These are phyloP conservation scores for Accipiter cooperii DNA, from an alignment of 2,113 vertebrate species.

Conservation along the genomic window DNA sequence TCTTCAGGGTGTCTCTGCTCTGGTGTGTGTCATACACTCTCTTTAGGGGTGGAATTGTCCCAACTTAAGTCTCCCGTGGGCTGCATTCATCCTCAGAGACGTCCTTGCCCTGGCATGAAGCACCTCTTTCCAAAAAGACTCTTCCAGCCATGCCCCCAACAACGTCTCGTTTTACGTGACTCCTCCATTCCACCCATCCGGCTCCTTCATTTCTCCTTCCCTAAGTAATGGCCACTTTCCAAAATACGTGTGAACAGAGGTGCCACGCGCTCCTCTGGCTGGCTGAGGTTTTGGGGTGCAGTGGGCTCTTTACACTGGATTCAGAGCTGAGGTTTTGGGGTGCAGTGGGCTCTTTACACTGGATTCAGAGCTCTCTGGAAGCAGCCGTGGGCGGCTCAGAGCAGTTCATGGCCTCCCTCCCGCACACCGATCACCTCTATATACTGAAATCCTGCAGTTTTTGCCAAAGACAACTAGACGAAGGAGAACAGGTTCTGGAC, in stretches of 20 bases:
- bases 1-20: neutral
- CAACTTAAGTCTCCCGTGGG: no score
- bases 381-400: neutral
- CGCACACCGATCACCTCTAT: neutral
- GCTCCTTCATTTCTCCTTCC: neutral
- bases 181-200: neutral
- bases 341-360: no score
- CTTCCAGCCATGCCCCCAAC: neutral
- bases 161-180: neutral
- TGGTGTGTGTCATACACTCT: neutral
- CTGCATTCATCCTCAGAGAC: neutral
- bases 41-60: neutral
- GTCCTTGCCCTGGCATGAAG: neutral
- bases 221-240: neutral
- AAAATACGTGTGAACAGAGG: neutral
- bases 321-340: neutral
- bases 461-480: accelerated
- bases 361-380: neutral
- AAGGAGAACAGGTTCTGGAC: neutral
- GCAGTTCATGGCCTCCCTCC: neutral
- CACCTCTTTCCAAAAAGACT: neutral
- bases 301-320: no score
- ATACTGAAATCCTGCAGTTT: neutral
- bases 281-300: neutral
- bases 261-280: neutral